phyloP scores from a whole-genome alignment of 2,113 vertebrate genomes.

The Embiotoca jacksoni region DNA sequence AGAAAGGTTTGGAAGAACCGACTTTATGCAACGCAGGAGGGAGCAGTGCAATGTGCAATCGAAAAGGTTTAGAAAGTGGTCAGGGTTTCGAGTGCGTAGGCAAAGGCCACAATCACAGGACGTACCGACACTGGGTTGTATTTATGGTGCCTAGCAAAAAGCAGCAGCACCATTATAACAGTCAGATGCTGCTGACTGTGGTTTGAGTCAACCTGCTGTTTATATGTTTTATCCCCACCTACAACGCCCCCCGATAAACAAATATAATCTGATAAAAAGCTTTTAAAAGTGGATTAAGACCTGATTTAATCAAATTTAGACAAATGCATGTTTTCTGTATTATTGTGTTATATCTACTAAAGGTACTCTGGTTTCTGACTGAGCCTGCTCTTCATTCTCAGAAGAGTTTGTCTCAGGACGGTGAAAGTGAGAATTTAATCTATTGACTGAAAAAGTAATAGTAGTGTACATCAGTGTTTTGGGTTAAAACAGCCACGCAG shows the following conservation, averaged over 20 bases:
- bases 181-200: background rate
- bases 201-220: constrained; percentile 11
- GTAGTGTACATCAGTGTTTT: too few species aligned
- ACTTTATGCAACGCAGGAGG: background rate
- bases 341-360: too few species aligned
- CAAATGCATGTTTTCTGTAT: too few species aligned
- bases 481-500: too few species aligned
- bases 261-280: background rate
- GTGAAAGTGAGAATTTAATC: too few species aligned
- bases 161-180: background rate
- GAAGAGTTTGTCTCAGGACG: too few species aligned
- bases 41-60: background rate
- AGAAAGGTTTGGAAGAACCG: background rate
- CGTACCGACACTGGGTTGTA: background rate
- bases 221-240: constrained; percentile 15
- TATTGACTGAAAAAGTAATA: too few species aligned
- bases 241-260: background rate
- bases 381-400: too few species aligned
- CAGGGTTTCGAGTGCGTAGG: background rate
- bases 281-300: too few species aligned
- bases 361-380: too few species aligned
- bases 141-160: constrained; percentile 32
- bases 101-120: background rate
- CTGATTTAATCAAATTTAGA: background rate
- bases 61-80: background rate